These are phyloP conservation scores for Himalopsyche tibetana DNA, from an alignment of 2,888 invertebrate species.

Conservation along the genomic window DNA sequence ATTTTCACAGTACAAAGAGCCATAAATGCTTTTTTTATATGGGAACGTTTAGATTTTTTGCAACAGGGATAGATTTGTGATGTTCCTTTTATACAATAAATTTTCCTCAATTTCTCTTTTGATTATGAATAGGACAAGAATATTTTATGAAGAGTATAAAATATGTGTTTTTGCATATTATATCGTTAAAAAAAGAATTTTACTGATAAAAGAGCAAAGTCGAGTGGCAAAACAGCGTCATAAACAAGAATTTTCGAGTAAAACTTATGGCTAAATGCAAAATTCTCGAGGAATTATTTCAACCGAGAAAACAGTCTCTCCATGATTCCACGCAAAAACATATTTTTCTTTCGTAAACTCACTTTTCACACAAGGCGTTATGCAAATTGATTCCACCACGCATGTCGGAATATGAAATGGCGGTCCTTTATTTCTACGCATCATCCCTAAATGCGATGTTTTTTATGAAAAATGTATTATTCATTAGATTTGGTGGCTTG, in stretches of 20 bases:
- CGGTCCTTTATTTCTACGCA: conserved; percentile 62
- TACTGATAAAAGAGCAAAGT: conserved; percentile 39
- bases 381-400: conserved; percentile 63
- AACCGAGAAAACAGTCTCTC: conserved; percentile 43
- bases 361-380: conserved; percentile 60
- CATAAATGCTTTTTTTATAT: neutral
- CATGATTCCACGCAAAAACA: conserved; percentile 57
- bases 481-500: conserved; percentile 60
- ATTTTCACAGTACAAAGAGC: neutral
- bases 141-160: neutral
- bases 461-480: conserved; percentile 63
- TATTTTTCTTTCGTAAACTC: conserved; percentile 63
- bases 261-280: conserved; percentile 49
- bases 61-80: neutral
- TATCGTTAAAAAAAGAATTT: conserved; percentile 29
- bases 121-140: conserved; percentile 16
- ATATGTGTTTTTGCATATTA: conserved; percentile 20
- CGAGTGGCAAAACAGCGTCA: conserved; percentile 39
- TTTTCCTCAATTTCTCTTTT: conserved; percentile 20
- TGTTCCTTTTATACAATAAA: neutral
- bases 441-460: conserved; percentile 62
- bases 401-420: conserved; percentile 64
- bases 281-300: conserved; percentile 51
- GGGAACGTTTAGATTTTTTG: neutral
- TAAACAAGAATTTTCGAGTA: conserved; percentile 39